phyloP scores from a whole-genome alignment of 2,113 vertebrate species.

The Oryzias javanicus region DNA sequence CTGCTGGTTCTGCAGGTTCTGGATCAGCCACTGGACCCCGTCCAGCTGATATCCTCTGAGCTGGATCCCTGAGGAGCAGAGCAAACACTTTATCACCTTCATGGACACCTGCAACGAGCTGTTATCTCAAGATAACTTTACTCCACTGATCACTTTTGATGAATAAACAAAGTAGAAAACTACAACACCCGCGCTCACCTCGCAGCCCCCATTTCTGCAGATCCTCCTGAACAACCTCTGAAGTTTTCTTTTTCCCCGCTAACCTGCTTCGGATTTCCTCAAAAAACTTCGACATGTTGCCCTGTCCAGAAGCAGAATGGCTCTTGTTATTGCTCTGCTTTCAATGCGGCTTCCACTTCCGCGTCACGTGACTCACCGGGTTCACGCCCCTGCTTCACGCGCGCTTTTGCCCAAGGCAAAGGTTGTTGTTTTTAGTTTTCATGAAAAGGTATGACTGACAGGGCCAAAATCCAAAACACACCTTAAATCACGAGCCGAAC shows the following conservation, averaged over 20 bases:
- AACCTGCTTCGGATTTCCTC: conserved; percentile 42
- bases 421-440: no score
- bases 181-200: conserved; percentile 46
- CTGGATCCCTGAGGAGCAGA: conserved; percentile 74
- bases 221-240: conserved; percentile 44
- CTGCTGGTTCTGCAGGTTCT: conserved; percentile 75
- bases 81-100: background rate
- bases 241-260: conserved; percentile 40
- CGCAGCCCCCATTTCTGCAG: conserved; percentile 66
- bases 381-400: no score
- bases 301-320: background rate
- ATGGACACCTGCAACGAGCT: background rate
- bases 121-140: background rate
- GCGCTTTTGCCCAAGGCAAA: no score
- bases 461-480: no score
- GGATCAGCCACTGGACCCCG: conserved; percentile 85
- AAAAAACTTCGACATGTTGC: conserved; percentile 63
- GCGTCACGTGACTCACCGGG: no score
- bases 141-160: background rate
- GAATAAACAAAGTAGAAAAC: rapidly evolving
- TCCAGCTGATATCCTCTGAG: conserved; percentile 85
- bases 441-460: no score
- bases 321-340: no score
- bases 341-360: no score
- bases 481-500: no score